Percentiles rank a stretch among this genome's conserved stretches.
phyloP scores from a whole-genome alignment of 2,888 invertebrate species.

The Ochropleura leucogaster region DNA sequence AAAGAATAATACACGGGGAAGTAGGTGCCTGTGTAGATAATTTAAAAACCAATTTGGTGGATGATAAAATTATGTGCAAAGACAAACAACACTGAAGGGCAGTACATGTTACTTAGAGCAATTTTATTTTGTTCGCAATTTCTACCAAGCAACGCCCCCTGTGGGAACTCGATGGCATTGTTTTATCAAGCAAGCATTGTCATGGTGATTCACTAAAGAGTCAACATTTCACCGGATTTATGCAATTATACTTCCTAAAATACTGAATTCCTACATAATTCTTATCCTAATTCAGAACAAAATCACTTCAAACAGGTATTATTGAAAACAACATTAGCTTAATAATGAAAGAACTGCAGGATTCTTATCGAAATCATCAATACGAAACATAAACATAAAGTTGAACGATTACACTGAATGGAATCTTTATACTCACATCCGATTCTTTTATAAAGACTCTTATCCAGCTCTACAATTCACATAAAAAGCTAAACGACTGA shows the following conservation, averaged over 20 bases:
- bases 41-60: constrained; percentile 10
- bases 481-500: constrained; percentile 74
- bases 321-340: constrained; percentile 40
- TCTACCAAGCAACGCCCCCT: constrained; percentile 82
- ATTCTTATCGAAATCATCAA: constrained; percentile 53
- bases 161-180: constrained; percentile 77
- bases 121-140: constrained; percentile 52
- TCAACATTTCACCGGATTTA: constrained; percentile 61
- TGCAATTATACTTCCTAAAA: constrained; percentile 21
- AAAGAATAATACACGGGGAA: constrained; percentile 24
- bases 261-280: constrained; percentile 17
- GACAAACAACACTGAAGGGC: constrained; percentile 14
- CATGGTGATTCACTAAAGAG: constrained; percentile 84
- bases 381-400: constrained; percentile 52
- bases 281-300: background rate
- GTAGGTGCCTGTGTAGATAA: background rate
- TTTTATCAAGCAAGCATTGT: constrained; percentile 83
- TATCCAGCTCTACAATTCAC: constrained; percentile 65
- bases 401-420: constrained; percentile 55
- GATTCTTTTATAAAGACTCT: constrained; percentile 55
- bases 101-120: background rate
- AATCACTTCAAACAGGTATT: constrained; percentile 12
- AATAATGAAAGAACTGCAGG: constrained; percentile 43
- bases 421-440: constrained; percentile 53
- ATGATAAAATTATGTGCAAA: constrained; percentile 12